Evolutionary conservation across 2,888 invertebrate genomes (phyloP).

Genomic region (Eurytoma adleriae): DNA sequence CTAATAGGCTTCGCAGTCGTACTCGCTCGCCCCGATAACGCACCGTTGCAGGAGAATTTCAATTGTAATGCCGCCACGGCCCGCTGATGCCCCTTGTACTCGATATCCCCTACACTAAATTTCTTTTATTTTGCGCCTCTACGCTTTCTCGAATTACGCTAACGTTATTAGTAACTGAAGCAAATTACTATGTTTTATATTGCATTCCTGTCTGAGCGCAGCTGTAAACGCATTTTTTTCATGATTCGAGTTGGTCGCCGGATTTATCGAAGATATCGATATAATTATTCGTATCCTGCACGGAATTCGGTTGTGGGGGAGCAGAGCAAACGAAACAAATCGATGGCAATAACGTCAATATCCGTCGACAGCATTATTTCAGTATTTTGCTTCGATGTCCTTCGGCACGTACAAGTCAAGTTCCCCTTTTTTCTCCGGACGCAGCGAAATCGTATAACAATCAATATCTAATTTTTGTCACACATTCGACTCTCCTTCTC

Average conservation of each 20-base stretch:
- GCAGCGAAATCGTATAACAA: constrained; percentile 64
- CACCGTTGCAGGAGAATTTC: constrained; percentile 43
- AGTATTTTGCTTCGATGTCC: constrained; percentile 60
- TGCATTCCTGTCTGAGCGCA: constrained; percentile 3
- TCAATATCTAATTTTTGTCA: constrained; percentile 65
- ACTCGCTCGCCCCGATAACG: constrained; percentile 20
- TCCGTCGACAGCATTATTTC: constrained; percentile 65
- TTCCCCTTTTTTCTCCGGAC: constrained; percentile 53
- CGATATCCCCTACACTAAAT: constrained; percentile 30
- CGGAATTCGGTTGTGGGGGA: constrained; percentile 27
- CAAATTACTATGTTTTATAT: constrained; percentile 27
- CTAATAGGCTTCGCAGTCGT: constrained; percentile 51
- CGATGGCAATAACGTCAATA: constrained; percentile 66
- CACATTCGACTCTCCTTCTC: constrained; percentile 55
- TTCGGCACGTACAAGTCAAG: constrained; percentile 18
- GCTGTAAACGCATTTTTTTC: constrained; percentile 31
- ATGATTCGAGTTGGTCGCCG: constrained; percentile 53
- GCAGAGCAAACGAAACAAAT: constrained; percentile 63
- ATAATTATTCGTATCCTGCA: constrained; percentile 56
- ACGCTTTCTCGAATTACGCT: constrained; percentile 11
- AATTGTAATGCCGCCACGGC: constrained; percentile 31
- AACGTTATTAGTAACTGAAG: neutral
- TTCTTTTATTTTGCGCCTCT: constrained; percentile 29
- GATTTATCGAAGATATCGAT: constrained; percentile 60
- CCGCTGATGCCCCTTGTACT: constrained; percentile 6